These are phyloP conservation scores for Mya arenaria DNA, from an alignment of 1,140 invertebrate species.

Conservation along the genomic window DNA sequence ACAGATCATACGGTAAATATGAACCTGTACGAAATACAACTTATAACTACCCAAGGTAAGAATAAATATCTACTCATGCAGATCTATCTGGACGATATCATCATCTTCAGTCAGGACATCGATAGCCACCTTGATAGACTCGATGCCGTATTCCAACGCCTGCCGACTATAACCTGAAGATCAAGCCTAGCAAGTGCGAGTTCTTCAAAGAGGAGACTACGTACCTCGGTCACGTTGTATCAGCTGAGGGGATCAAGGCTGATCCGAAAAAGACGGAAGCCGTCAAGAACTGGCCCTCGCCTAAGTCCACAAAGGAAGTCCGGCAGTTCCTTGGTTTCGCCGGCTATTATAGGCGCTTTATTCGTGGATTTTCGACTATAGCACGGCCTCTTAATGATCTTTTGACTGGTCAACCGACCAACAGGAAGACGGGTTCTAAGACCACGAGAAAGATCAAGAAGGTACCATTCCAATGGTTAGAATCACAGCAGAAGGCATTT, in stretches of 20 bases:
- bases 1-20: no score
- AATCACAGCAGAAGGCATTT: slow-evolving; percentile 58
- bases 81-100: slow-evolving; percentile 66
- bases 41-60: no score
- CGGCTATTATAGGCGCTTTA: slow-evolving; percentile 79
- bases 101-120: slow-evolving; percentile 48
- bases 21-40: no score
- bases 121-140: slow-evolving; percentile 14
- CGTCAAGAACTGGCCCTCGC: no score
- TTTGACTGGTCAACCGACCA: slow-evolving; percentile 27
- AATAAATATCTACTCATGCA: no score
- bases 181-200: slow-evolving; percentile 65
- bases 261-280: slow-evolving; percentile 64
- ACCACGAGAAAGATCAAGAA: background rate
- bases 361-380: slow-evolving; percentile 70
- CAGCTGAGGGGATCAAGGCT: slow-evolving; percentile 57
- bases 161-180: slow-evolving; percentile 42
- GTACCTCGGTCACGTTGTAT: slow-evolving; percentile 65
- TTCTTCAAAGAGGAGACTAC: slow-evolving; percentile 75
- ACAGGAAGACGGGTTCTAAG: slow-evolving; percentile 19
- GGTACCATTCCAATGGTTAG: slow-evolving; percentile 38
- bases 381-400: slow-evolving; percentile 63
- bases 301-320: no score
- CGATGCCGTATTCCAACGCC: no score
- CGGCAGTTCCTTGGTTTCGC: slow-evolving; percentile 81